Conservation (phyloP, 2,113 vertebrate species). For the Leuciscus idus region DNA sequence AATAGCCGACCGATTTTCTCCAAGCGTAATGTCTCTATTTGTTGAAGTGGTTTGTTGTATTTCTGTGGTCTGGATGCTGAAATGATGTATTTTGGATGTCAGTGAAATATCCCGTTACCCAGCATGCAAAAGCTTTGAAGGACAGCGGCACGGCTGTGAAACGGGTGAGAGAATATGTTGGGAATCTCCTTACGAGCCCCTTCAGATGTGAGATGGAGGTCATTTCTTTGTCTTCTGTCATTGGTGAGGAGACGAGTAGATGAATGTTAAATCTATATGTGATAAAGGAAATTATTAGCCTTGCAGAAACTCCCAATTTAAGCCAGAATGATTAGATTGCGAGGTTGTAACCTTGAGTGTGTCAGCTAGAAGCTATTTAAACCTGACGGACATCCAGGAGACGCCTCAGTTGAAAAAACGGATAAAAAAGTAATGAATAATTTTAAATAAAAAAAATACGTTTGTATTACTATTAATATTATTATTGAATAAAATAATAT, state of each 20-base stretch:
- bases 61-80: conserved; percentile 30
- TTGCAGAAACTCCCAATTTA: conserved; percentile 10
- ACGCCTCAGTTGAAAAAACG: neutral
- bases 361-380: neutral
- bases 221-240: neutral
- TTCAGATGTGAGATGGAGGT: conserved; percentile 15
- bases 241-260: neutral
- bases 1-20: conserved; percentile 22
- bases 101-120: neutral
- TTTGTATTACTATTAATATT: neutral
- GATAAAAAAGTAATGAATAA: too few relatives aligned
- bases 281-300: conserved; percentile 22
- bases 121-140: conserved; percentile 22
- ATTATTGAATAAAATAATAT: neutral
- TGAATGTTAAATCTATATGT: neutral
- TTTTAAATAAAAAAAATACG: too few relatives aligned
- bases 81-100: conserved; percentile 13
- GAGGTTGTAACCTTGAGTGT: neutral
- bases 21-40: conserved; percentile 28
- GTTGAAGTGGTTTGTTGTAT: conserved; percentile 45
- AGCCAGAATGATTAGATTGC: neutral
- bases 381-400: neutral
- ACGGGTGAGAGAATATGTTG: neutral
- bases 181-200: neutral
- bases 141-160: neutral